phyloP scores from a whole-genome alignment of 2,113 vertebrate species.

The Ciconia boyciana region DNA sequence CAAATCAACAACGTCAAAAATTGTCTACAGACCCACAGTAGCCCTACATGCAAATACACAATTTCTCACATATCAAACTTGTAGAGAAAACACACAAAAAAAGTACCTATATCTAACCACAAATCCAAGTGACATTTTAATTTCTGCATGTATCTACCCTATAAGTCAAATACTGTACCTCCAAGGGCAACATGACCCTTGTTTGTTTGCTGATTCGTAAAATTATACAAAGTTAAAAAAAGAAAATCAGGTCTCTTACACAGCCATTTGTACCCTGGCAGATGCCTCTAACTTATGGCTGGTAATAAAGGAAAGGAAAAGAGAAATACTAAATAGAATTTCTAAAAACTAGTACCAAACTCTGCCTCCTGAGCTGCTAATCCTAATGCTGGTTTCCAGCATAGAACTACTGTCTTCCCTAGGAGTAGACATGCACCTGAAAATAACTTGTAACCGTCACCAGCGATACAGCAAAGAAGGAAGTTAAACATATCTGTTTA shows the following conservation, averaged over 20 bases:
- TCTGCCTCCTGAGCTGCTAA: background rate
- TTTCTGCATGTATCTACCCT: background rate
- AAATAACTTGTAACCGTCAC: background rate
- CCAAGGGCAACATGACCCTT: background rate
- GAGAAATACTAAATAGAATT: background rate
- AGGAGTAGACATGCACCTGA: background rate
- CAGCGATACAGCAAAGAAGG: background rate
- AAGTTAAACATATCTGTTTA: background rate
- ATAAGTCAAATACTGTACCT: background rate
- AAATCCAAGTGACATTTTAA: background rate
- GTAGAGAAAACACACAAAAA: background rate
- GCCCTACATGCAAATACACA: background rate
- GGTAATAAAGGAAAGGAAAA: background rate
- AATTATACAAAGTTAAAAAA: background rate
- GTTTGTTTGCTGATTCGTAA: background rate
- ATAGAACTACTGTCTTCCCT: background rate
- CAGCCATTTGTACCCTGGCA: background rate
- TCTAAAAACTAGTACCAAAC: background rate
- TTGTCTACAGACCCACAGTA: background rate
- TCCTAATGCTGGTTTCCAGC: background rate
- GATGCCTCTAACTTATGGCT: background rate
- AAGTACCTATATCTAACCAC: fast-evolving
- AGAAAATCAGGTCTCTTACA: background rate
- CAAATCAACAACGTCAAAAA: background rate
- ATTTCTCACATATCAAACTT: background rate